Base-by-base conservation (phyloP, 2,888 invertebrate species). In the Eupithecia dodoneata region DNA sequence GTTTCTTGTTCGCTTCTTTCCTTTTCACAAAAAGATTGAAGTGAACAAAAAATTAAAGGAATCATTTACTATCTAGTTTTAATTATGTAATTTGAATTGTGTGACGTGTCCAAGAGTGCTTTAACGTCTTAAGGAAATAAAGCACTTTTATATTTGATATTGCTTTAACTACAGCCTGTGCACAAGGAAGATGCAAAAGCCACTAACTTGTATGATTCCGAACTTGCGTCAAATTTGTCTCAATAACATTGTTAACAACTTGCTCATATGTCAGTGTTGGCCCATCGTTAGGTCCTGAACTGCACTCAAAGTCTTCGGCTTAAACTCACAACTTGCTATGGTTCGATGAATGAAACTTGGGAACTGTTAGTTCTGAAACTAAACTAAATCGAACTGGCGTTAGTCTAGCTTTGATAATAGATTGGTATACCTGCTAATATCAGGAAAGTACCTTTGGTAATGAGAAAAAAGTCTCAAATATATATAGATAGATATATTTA, bases 261-360 rank as follows among this genome's bases (percentile, higher is more conserved):
- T 86, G 76, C 82, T 79, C 81, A 82, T 87, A 72, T 72, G 84
- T 84, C 86, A 87, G 81, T 85, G 85, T 85, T 85, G 83, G 84
- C 66, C 83, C 85, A 79, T 83, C 82, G 79, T 44, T 83, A 84
- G 81, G 81, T 81, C 69, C 81, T 63, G 81, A 81, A 76, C 78
- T 74, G 70, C 18, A 65, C 77, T 75, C 42, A 49, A 76, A 72
- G 74, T 74, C 70, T 81, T 83, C 76, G 83, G 84, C 83, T 86
- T 83, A 85, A 87, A 85, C 87, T 85, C 83, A n/a, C 55, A 88
- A 87, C 87, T 88, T 87, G 84, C 82, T 77, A 79, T 81, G 82
- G 83, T 81, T 82, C 87, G 83, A 86, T 85, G 86, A 86, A 89
- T 88, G 85, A 86, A 89, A 89, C 89, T 89, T 86, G 85, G 84